phyloP scores from a whole-genome alignment of 2,888 invertebrate species.

The Leptinotarsa haldemani region DNA sequence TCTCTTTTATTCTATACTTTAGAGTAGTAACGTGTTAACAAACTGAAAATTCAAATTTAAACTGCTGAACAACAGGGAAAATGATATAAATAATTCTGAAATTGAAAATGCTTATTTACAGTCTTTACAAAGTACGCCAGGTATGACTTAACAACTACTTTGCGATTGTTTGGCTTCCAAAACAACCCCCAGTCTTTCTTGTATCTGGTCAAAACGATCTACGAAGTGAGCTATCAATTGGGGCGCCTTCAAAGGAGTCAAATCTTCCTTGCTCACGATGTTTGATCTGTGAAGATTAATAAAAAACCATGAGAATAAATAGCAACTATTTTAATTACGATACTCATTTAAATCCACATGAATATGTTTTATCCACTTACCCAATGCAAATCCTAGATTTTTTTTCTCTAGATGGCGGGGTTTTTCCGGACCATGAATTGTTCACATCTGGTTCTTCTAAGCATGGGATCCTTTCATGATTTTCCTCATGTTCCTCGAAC shows the following conservation, averaged over 20 bases:
- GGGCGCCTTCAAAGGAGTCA: slow-evolving; percentile 57
- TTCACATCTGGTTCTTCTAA: slow-evolving; percentile 6
- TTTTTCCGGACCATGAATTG: slow-evolving; percentile 58
- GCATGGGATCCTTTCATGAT: background rate
- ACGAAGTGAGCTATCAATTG: slow-evolving; percentile 60
- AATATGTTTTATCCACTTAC: slow-evolving; percentile 25
- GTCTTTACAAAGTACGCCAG: background rate
- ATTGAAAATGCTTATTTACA: background rate
- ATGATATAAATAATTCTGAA: background rate
- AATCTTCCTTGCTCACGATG: slow-evolving; percentile 43
- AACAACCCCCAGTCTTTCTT: slow-evolving; percentile 58
- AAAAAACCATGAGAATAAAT: background rate
- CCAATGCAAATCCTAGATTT: slow-evolving; percentile 27
- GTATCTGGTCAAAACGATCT: slow-evolving; percentile 62
- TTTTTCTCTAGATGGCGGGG: slow-evolving; percentile 58
- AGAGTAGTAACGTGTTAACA: background rate
- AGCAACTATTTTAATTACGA: background rate
- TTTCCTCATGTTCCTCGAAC: slow-evolving; percentile 17
- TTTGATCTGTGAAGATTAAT: slow-evolving; percentile 40
- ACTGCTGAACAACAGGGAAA: background rate
- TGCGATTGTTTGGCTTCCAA: slow-evolving; percentile 35
- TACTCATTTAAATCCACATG: background rate
- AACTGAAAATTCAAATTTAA: background rate
- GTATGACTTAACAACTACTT: background rate
- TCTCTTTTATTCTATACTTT: too few species aligned